Percentiles rank a stretch among this genome's conserved stretches.
Conservation (phyloP, 1,140 invertebrate genomes). For the Plectus sambesii region DNA sequence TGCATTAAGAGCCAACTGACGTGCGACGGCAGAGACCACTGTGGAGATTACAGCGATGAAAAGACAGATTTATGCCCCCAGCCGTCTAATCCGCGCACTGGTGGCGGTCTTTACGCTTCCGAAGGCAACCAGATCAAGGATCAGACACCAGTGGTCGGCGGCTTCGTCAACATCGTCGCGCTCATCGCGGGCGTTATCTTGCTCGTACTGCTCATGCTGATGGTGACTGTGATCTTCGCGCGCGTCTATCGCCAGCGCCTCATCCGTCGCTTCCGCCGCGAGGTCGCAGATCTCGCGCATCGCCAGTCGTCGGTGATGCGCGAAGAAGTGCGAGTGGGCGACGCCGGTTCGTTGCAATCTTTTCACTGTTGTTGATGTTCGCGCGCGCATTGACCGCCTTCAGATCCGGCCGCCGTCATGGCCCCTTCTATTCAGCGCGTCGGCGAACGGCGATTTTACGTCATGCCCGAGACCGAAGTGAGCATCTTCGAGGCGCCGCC, state of each 20-base stretch:
- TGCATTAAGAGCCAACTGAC: no score
- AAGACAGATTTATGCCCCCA: slow-evolving; percentile 19
- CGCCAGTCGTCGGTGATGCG: no score
- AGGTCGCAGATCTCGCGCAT: slow-evolving; percentile 5
- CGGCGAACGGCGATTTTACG: slow-evolving; percentile 26
- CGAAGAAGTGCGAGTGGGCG: no score
- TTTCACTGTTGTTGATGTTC: no score
- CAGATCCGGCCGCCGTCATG: slow-evolving; percentile 10
- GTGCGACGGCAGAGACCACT: slow-evolving; percentile 29
- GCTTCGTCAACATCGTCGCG: slow-evolving; percentile 20
- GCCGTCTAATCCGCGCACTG: no score
- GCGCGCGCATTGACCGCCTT: neutral
- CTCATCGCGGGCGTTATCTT: slow-evolving; percentile 20
- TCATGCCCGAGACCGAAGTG: slow-evolving; percentile 19
- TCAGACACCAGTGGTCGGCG: slow-evolving; percentile 7
- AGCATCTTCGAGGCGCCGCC: slow-evolving; percentile 28
- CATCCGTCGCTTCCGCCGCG: slow-evolving; percentile 6
- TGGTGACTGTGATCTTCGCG: slow-evolving; percentile 15
- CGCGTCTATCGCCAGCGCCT: slow-evolving; percentile 15
- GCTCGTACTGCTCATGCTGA: slow-evolving; percentile 17
- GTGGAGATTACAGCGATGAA: slow-evolving; percentile 28
- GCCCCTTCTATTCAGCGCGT: slow-evolving; percentile 24
- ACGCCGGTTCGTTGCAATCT: no score
- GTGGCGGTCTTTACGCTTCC: no score
- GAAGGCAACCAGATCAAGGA: no score